Evolutionary conservation across 92 coral and sea anemone genomes (phyloP), one percentile per base, ranked within the genome.

Genomic region (Diadumene lineata): DNA sequence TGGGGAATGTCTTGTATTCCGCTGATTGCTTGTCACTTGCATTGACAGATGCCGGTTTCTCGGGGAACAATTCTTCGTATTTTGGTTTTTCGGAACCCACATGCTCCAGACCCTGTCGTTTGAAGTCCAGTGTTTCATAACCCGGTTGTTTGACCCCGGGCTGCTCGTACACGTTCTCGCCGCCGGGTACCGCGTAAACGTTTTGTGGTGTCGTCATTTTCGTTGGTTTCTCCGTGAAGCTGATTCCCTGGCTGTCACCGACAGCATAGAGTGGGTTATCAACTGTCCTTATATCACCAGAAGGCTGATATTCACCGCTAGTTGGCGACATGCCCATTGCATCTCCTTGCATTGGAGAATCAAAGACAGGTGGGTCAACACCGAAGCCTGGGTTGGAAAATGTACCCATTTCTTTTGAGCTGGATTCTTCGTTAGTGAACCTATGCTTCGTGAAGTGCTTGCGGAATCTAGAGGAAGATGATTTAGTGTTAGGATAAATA

Each of bases 341-440:
- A 28, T 30, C 38, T 16, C 31, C 68, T 21, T 53, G 19, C 11
- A 30, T 28, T 6, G 68, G 68, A 4, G 68, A 28, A 13, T 62
- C 68, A 30, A 62, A 28, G 18, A 3, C 15, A 15, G 68, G 18
- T 2, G 68, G 32, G 1, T 62, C 3, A 1, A 28, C 18, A 21
- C 21, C 68, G n/a, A 62, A 62, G 15, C 68, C 68, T 3, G 68
- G 68, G 31, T 62, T 62, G 21, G 68, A 28, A 15, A 62, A 62
- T 3, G 68, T 62, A 11, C 68, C 68, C 29, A 62, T 62, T 19
- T 7, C 68, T 19, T 28, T 38, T 38, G 6, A 13, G 48, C 16
- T 30, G 29, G 21, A 4, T 62, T 28, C 68, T 30, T 29, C 7
- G 2, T 62, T 24, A 18, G 28, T 18, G 3, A 19, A 31, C 60